These are phyloP conservation scores for Nannoperca australis DNA, from an alignment of 2,797 vertebrate genomes.

Conservation along the genomic window DNA sequence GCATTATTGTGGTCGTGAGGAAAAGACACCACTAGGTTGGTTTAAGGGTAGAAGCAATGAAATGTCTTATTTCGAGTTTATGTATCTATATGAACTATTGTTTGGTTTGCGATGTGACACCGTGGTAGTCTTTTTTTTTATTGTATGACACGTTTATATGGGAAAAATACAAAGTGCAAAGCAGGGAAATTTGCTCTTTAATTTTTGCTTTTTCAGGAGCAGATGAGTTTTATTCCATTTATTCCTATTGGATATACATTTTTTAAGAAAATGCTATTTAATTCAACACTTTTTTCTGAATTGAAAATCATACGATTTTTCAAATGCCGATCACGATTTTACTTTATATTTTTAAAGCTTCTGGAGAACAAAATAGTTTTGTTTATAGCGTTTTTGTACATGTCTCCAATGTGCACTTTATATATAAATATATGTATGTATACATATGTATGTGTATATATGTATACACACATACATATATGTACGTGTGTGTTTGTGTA, in stretches of 20 bases:
- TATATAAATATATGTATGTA: constrained; percentile 35
- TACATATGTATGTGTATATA: constrained; percentile 13
- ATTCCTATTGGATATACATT: constrained; percentile 1
- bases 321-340: constrained; percentile 30
- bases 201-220: constrained; percentile 37
- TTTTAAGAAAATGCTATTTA: constrained; percentile 24
- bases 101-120: constrained; percentile 66
- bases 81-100: constrained; percentile 61
- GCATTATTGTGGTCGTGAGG: constrained; percentile 82
- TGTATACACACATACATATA: too few species aligned
- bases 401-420: constrained; percentile 84
- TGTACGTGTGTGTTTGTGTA: too few species aligned
- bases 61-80: constrained; percentile 60
- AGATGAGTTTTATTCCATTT: constrained; percentile 46
- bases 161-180: constrained; percentile 71
- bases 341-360: constrained; percentile 49
- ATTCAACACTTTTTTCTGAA: constrained; percentile 19
- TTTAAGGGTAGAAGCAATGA: constrained; percentile 77
- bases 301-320: constrained; percentile 2
- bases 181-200: constrained; percentile 63
- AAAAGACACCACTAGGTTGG: constrained; percentile 76
- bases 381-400: constrained; percentile 70
- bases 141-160: constrained; percentile 65
- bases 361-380: constrained; percentile 66
- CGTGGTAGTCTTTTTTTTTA: constrained; percentile 62